These are phyloP conservation scores for Bicyclus anynana DNA, from an alignment of 1,140 invertebrate species.

Conservation along the genomic window DNA sequence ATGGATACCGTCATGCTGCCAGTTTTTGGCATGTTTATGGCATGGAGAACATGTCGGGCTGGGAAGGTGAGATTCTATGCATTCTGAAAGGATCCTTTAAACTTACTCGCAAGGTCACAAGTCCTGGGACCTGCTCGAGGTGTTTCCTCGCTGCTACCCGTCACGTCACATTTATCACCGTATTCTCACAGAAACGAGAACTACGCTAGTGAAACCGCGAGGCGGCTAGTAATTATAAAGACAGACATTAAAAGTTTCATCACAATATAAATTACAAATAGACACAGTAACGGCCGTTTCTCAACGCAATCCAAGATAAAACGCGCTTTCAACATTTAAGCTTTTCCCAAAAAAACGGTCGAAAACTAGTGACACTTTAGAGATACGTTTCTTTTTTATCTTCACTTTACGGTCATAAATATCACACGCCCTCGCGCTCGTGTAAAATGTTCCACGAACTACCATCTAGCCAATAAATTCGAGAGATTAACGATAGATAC, in stretches of 20 bases:
- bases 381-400: slow-evolving; percentile 33
- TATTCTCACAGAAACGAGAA: no score
- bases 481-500: slow-evolving; percentile 67
- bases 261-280: slow-evolving; percentile 12
- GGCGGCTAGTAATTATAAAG: not conserved
- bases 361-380: slow-evolving; percentile 45
- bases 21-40: no score
- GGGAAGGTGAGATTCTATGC: no score
- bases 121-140: no score
- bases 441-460: slow-evolving; percentile 54
- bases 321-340: slow-evolving; percentile 16
- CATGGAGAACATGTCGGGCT: no score
- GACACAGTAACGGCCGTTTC: slow-evolving; percentile 42
- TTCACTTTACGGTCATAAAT: slow-evolving; percentile 65
- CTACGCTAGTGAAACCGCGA: no score
- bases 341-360: slow-evolving; percentile 40
- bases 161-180: no score
- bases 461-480: slow-evolving; percentile 61
- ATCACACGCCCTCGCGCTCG: slow-evolving; percentile 53
- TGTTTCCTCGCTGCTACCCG: no score
- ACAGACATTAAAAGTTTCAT: slow-evolving; percentile 19
- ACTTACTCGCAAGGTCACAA: no score
- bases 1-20: no score
- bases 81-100: no score
- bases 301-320: slow-evolving; percentile 39